Evolutionary conservation across 1,140 invertebrate genomes (phyloP), one percentile per base, ranked within the genome.

Genomic region (Xylocopa sonorina): DNA sequence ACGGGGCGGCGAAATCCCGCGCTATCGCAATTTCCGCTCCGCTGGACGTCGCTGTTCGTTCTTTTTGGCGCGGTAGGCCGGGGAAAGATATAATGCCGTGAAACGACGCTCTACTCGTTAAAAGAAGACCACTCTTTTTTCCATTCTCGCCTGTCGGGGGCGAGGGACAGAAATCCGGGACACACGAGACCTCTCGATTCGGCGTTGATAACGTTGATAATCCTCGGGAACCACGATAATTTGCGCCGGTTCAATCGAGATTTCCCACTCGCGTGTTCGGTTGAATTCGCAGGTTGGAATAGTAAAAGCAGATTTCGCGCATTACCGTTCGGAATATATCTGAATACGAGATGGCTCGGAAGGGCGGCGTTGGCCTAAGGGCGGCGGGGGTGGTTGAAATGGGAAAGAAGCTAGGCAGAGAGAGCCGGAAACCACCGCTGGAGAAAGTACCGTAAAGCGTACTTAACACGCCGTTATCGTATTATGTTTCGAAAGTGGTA

Each of bases 401-500:
- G n/a, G 67, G 27, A n/a, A 68, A 63, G n/a, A n/a, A 63, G 50
- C n/a, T n/a, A 48, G n/a, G 16, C 18, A 18, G 3, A 3, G 75
- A 62, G 27, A 75, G 38, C 10, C 27, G n/a, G 46, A 53, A 29
- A 64, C 21, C 4, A 50, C 50, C 21, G 21, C 10, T n/a, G 50
- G 29, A 63, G 41, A 63, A n/a, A 43, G 34, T 27, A 74, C 38
- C 38, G 27, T 55, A 63, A 74, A 81, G 38, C 64, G 66, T 67
- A 68, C 57, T 83, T 82, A 71, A 81, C 58, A 32, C 79, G 24
- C 73, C 51, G 62, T 82, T 78, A 78, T 72, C 81, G 73, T 55
- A 82, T 83, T 82, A 82, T 38, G 51, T 66, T 71, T 34, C 21
- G 46, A 72, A 82, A 82, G 73, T 82, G 66, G 81, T 43, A 48